Conservation (phyloP, 2,888 invertebrate species). For the Ellobium chinense region DNA sequence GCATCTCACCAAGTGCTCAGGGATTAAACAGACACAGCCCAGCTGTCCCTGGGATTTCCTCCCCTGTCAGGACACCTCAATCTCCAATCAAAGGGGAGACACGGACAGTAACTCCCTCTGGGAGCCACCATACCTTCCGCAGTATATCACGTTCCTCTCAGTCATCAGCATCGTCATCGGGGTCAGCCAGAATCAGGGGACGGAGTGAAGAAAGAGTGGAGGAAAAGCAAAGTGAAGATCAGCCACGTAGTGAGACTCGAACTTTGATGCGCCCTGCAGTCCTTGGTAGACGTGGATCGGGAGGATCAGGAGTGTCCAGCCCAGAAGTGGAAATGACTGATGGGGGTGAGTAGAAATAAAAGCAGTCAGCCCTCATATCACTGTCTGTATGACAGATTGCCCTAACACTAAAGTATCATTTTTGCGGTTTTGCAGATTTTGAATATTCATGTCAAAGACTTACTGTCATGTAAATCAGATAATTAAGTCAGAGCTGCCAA, state of each 20-base stretch:
- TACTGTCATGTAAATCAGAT: too few relatives aligned
- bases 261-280: constrained; percentile 37
- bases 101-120: constrained; percentile 46
- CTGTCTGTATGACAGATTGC: too few relatives aligned
- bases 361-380: too few relatives aligned
- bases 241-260: constrained; percentile 45
- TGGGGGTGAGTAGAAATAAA: constrained; percentile 28
- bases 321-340: constrained; percentile 39
- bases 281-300: not conserved
- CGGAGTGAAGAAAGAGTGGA: constrained; percentile 43
- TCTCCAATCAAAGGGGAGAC: constrained; percentile 42
- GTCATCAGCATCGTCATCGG: constrained; percentile 61
- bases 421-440: too few relatives aligned
- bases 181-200: constrained; percentile 53
- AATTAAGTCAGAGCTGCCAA: too few relatives aligned
- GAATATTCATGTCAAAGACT: too few relatives aligned
- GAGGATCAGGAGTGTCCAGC: constrained; percentile 42
- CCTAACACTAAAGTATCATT: too few relatives aligned
- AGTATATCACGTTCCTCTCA: constrained; percentile 64
- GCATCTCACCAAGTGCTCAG: not conserved
- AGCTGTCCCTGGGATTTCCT: not conserved
- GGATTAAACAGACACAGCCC: constrained; percentile 9
- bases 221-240: constrained; percentile 22
- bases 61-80: not conserved
- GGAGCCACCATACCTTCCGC: constrained; percentile 60